A percentile compares a stretch with the other conserved stretches of the same genome.
These are phyloP conservation scores for Aix galericulata DNA, from an alignment of 2,113 vertebrate species.

Conservation along the genomic window DNA sequence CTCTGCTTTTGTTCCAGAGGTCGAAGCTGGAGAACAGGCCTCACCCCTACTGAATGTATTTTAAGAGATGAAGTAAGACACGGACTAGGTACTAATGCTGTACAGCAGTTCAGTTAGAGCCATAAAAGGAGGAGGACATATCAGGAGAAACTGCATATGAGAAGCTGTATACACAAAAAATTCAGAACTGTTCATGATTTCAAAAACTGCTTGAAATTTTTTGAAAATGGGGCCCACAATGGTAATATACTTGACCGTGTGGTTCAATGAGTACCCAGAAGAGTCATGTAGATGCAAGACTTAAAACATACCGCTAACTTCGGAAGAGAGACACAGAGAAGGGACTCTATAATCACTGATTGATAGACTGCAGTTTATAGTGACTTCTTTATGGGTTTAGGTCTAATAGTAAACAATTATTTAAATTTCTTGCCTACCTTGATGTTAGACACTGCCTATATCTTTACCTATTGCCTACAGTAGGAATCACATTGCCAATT, in stretches of 20 bases:
- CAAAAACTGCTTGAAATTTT: not conserved
- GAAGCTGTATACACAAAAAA: not conserved
- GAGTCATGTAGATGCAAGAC: not conserved
- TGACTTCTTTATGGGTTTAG: not conserved
- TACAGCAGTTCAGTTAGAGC: not conserved
- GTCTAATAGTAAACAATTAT: not conserved
- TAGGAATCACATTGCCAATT: not conserved
- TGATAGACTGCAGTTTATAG: not conserved
- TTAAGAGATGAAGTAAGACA: not conserved
- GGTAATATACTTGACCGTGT: not conserved
- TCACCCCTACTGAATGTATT: not conserved
- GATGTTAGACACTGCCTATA: not conserved
- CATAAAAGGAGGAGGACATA: not conserved
- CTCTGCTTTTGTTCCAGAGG: not conserved
- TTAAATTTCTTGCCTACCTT: not conserved
- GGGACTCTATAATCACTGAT: not conserved
- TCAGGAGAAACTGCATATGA: not conserved
- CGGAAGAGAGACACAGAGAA: not conserved
- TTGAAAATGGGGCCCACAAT: not conserved
- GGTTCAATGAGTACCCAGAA: not conserved
- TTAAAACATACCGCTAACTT: not conserved
- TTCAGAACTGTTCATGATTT: not conserved
- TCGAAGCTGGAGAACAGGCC: not conserved
- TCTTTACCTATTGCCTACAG: not conserved
- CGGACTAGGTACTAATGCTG: not conserved